These are phyloP conservation scores for Pogonomyrmex californicus DNA, from an alignment of 1,140 invertebrate species.

Conservation along the genomic window DNA sequence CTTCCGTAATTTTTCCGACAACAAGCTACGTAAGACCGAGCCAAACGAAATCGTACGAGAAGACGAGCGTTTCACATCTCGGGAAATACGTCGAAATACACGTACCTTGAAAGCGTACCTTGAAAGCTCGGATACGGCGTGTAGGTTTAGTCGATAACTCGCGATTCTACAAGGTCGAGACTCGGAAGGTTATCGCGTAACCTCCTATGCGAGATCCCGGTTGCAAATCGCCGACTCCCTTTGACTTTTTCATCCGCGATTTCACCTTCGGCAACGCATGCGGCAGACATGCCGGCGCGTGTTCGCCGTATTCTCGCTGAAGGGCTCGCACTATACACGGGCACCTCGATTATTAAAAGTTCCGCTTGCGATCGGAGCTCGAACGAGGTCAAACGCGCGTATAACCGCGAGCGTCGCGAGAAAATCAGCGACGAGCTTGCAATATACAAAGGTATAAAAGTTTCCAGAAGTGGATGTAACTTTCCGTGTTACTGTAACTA, in stretches of 20 bases:
- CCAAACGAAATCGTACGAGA: neutral
- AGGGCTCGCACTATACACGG: slow-evolving; percentile 10
- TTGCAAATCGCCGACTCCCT: slow-evolving; percentile 8
- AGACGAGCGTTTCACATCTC: neutral
- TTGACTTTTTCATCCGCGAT: slow-evolving; percentile 27
- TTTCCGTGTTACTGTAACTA: slow-evolving; percentile 73
- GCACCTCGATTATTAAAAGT: slow-evolving; percentile 73
- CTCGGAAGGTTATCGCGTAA: slow-evolving; percentile 24
- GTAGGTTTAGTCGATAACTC: slow-evolving; percentile 28
- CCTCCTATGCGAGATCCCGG: neutral
- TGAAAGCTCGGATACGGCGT: neutral
- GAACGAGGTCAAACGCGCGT: slow-evolving; percentile 68
- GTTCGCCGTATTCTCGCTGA: slow-evolving; percentile 34
- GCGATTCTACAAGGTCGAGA: slow-evolving; percentile 15
- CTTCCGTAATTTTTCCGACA: slow-evolving; percentile 1
- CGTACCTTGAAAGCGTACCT: slow-evolving; percentile 22
- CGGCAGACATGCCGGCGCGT: slow-evolving; percentile 9
- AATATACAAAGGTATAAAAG: slow-evolving; percentile 77
- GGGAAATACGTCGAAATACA: neutral
- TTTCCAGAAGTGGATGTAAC: slow-evolving; percentile 70
- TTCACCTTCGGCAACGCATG: slow-evolving; percentile 35
- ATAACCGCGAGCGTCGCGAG: slow-evolving; percentile 65
- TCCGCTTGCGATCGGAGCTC: slow-evolving; percentile 63
- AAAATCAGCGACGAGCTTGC: slow-evolving; percentile 63
- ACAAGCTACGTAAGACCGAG: neutral